Evolutionary conservation across 1,140 invertebrate genomes (phyloP).

Genomic region (Plectrocnemia conspersa): DNA sequence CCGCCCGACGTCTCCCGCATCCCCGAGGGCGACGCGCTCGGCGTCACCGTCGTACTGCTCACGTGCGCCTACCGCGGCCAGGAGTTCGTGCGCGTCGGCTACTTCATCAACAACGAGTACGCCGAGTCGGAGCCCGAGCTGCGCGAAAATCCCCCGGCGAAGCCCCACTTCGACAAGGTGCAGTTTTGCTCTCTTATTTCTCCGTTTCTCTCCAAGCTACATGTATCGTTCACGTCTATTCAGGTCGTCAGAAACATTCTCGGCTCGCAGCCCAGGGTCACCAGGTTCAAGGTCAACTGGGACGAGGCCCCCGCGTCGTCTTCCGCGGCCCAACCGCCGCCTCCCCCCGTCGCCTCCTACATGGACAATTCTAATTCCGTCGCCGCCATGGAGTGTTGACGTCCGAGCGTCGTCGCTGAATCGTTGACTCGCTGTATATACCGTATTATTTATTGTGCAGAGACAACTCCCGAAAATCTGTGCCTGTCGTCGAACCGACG

Average conservation of each 20-base stretch:
- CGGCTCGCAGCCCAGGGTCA: constrained; percentile 90
- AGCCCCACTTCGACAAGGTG: constrained; percentile 85
- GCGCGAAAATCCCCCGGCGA: constrained; percentile 88
- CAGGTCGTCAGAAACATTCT: constrained; percentile 85
- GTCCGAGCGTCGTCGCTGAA: too few relatives aligned
- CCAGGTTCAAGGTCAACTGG: constrained; percentile 97
- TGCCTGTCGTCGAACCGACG: too few relatives aligned
- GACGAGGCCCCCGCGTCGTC: constrained; percentile 60
- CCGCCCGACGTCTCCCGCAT: constrained; percentile 91
- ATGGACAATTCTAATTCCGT: constrained; percentile 50
- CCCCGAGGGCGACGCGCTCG: constrained; percentile 91
- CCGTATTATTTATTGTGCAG: too few relatives aligned
- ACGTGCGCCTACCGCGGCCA: constrained; percentile 89
- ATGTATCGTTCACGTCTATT: too few relatives aligned
- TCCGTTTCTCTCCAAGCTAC: too few relatives aligned
- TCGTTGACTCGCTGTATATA: too few relatives aligned
- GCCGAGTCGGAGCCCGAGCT: constrained; percentile 87
- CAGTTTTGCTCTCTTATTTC: neutral
- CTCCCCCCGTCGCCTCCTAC: constrained; percentile 44
- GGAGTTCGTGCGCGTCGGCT: constrained; percentile 96
- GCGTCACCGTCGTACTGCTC: constrained; percentile 94
- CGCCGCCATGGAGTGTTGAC: constrained; percentile 50
- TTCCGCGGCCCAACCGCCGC: constrained; percentile 2
- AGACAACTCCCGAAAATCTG: too few relatives aligned
- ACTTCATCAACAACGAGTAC: constrained; percentile 99